phyloP scores from a whole-genome alignment of 2,888 invertebrate species.

The Scaptomyza polygonia region DNA sequence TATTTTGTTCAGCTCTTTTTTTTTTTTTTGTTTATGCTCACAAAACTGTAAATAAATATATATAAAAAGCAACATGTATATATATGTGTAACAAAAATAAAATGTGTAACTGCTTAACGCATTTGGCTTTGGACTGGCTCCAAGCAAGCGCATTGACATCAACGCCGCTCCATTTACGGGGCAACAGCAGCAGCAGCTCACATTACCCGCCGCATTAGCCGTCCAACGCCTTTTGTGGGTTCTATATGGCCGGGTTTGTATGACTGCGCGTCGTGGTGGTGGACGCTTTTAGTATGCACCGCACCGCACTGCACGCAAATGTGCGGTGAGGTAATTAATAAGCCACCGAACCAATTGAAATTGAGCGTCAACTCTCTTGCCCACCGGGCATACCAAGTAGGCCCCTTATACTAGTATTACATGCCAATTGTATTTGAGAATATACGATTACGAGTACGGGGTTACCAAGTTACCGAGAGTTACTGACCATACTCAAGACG shows the following conservation, averaged over 20 bases:
- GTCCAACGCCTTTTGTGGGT: constrained; percentile 72
- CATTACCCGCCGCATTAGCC: constrained; percentile 39
- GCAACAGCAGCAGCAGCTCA: constrained; percentile 45
- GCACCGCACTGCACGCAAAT: constrained; percentile 72
- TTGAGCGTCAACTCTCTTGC: constrained; percentile 61
- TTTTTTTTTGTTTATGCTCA: constrained; percentile 63
- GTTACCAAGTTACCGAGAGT: constrained; percentile 29
- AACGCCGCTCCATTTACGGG: constrained; percentile 70
- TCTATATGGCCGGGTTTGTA: constrained; percentile 57
- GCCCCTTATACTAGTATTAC: constrained; percentile 23
- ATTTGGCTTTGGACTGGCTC: constrained; percentile 43
- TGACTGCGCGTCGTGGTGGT: constrained; percentile 15
- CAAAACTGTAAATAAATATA: constrained; percentile 33
- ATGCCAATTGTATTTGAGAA: constrained; percentile 1
- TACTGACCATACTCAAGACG: constrained; percentile 76
- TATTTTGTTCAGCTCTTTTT: constrained; percentile 48
- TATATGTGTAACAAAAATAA: constrained; percentile 4
- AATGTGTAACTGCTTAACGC: constrained; percentile 31
- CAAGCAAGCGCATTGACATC: constrained; percentile 68
- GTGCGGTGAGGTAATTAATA: constrained; percentile 79
- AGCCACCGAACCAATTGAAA: constrained; percentile 72
- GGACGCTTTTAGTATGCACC: constrained; percentile 63
- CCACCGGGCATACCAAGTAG: constrained; percentile 72
- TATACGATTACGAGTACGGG: constrained; percentile 26
- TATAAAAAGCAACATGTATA: background rate